phyloP scores from a whole-genome alignment of 2,888 invertebrate genomes.

The Heliconius ethilla region DNA sequence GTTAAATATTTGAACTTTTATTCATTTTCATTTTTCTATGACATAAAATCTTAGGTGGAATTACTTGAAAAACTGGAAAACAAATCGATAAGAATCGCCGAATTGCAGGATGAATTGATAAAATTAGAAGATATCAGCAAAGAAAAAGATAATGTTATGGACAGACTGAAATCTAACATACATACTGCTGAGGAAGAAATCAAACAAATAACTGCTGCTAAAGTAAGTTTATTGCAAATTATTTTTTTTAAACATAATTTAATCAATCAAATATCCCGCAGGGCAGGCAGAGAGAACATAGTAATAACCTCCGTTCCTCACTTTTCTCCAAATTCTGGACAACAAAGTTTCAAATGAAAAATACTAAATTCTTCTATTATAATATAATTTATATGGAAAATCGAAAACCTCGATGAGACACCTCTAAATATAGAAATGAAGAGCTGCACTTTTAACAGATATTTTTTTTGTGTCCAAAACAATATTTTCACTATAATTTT shows the following conservation, averaged over 20 bases:
- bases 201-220: slow-evolving; percentile 43
- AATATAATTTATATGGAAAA: no score
- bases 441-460: no score
- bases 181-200: slow-evolving; percentile 45
- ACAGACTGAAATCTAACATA: slow-evolving; percentile 57
- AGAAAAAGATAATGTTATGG: slow-evolving; percentile 63
- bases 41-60: slow-evolving; percentile 59
- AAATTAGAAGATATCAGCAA: slow-evolving; percentile 52
- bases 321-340: no score
- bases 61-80: slow-evolving; percentile 72
- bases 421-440: no score
- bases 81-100: slow-evolving; percentile 55
- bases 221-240: slow-evolving; percentile 42
- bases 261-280: neutral
- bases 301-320: no score
- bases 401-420: no score
- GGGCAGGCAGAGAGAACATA: no score
- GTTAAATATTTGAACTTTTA: neutral
- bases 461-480: no score
- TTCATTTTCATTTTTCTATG: neutral
- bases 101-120: slow-evolving; percentile 63
- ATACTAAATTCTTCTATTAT: no score
- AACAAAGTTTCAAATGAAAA: no score
- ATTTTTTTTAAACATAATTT: neutral
- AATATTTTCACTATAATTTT: no score